A percentile compares a stretch with the other conserved stretches of the same genome.
Evolutionary conservation across 2,797 vertebrate genomes (phyloP).

Genomic region (Botia almorhae): DNA sequence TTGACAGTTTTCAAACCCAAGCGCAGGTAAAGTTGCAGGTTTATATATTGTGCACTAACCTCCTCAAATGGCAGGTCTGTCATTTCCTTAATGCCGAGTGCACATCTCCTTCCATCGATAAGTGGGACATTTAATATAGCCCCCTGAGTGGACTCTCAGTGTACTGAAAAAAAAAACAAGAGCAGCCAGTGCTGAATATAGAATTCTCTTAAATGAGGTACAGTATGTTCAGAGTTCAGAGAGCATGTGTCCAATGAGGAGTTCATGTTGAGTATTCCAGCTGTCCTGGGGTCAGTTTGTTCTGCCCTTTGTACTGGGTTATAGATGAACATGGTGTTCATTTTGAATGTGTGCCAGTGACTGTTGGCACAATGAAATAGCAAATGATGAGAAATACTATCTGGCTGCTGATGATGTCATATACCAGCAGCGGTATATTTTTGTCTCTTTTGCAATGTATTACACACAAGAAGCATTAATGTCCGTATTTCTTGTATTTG

Average conservation of each 20-base stretch:
- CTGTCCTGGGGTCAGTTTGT: background rate
- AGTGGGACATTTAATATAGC: conserved; percentile 56
- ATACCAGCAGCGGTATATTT: too few relatives aligned
- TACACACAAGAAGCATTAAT: too few relatives aligned
- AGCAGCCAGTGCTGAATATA: conserved; percentile 53
- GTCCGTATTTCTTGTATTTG: too few relatives aligned
- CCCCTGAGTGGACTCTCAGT: conserved; percentile 51
- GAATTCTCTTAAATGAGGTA: conserved; percentile 41
- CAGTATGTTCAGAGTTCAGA: background rate
- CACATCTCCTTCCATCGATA: conserved; percentile 34
- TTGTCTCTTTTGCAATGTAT: too few relatives aligned
- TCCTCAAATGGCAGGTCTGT: conserved; percentile 10
- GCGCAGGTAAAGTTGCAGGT: background rate
- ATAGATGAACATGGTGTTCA: background rate
- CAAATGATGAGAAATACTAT: background rate
- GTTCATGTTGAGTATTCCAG: conserved; percentile 1
- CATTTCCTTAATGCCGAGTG: conserved; percentile 11
- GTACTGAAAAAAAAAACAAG: conserved; percentile 53
- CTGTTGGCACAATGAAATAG: background rate
- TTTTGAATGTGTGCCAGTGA: background rate
- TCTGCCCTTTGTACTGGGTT: background rate
- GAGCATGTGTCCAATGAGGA: conserved; percentile 8
- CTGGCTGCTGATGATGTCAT: too few relatives aligned
- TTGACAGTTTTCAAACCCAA: background rate
- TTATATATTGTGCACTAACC: background rate